These are phyloP conservation scores for Ormia ochracea DNA, from an alignment of 2,888 invertebrate genomes.

Conservation along the genomic window DNA sequence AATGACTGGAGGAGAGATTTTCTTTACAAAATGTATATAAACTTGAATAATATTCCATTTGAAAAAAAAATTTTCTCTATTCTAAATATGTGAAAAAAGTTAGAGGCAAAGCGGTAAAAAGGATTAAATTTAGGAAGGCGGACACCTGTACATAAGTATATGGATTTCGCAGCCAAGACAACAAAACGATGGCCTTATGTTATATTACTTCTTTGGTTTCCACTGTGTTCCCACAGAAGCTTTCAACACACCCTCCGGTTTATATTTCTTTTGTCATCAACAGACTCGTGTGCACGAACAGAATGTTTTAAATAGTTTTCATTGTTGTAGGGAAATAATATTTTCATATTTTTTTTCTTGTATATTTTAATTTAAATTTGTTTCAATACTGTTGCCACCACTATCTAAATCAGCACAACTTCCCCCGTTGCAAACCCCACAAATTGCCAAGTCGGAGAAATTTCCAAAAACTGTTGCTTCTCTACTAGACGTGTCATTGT, in stretches of 20 bases:
- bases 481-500: conserved; percentile 48
- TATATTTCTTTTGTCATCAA: not conserved
- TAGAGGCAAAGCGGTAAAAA: too few species aligned
- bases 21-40: too few species aligned
- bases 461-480: conserved; percentile 48
- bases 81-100: too few species aligned
- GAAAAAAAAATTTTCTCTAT: too few species aligned
- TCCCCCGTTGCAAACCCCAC: conserved; percentile 4
- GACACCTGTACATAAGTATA: too few species aligned
- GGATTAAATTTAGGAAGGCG: too few species aligned
- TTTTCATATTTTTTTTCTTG: too few species aligned
- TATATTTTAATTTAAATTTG: conserved; percentile 34
- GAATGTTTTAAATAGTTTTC: conserved; percentile 43
- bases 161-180: not conserved
- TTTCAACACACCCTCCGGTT: not conserved
- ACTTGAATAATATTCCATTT: too few species aligned
- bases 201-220: not conserved
- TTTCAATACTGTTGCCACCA: conserved; percentile 10
- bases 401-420: conserved; percentile 12
- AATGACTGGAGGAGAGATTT: too few species aligned
- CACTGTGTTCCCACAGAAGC: not conserved
- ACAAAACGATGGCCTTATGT: not conserved
- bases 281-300: too few species aligned
- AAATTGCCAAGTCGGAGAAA: not conserved
- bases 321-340: too few species aligned